Evolutionary conservation across 2,113 vertebrate genomes (phyloP), one percentile per base, ranked within the genome.

Genomic region (Brevimyrus niger): DNA sequence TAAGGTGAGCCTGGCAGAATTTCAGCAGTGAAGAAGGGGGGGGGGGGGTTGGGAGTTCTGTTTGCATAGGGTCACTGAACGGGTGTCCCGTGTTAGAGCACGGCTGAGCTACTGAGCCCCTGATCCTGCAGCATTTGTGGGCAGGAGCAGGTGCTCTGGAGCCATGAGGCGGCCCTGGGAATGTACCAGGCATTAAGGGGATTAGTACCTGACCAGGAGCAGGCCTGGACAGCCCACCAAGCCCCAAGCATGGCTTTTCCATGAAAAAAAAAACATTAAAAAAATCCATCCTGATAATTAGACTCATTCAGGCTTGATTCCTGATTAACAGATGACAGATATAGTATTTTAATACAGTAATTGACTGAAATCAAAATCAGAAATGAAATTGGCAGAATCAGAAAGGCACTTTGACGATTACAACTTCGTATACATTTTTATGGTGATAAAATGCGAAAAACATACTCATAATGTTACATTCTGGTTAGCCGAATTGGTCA

Each of bases 201-300:
- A 89, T 92, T 91, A 91, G 19, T 55, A 82, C 88, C 89, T 92
- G 90, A 91, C 85, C 61, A 76, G 65, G 55, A 65, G 87, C 80
- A 88, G 90, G 89, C 87, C 44, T 7, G 31, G 31, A 82, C 44
- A 87, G 69, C n/a, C 80, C 80, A 91, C 89, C 10, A 23, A 84
- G 83, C 38, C 44, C 19, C 47, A 53, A 53, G 31, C 17, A 21
- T 47, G 44, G 44, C 82, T 47, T 84, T 84, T 84, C 42, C 82
- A 23, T 0, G 17, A 83, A 83, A 9, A 83, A 42, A 82, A 46
- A 38, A 82, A 7, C 5, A 23, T 19, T 7, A 84, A 38, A 84
- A 38, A 82, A 11, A 47, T 5, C 44, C 23, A 23, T 47, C 82
- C 19, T 44, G 65, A 89, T 44, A 84, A 89, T 90, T 91, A 61